Conservation (phyloP, 1,140 invertebrate species). For the Polypedilum vanderplanki region DNA sequence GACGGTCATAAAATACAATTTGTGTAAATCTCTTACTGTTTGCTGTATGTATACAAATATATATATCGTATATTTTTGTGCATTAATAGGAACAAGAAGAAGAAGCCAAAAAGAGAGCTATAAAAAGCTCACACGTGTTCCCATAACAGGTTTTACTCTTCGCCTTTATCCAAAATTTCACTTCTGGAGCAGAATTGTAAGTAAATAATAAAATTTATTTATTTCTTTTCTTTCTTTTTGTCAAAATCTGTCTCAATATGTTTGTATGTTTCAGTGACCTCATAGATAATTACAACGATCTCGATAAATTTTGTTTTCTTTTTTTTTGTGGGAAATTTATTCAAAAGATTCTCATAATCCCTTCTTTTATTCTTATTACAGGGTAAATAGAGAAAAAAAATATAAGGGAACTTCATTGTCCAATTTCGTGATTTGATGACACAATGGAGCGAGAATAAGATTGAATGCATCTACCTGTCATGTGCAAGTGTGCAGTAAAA, state of each 20-base stretch:
- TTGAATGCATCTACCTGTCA: conserved; percentile 11
- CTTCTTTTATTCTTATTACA: too few relatives aligned
- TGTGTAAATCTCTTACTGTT: conserved; percentile 18
- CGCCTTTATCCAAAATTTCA: neutral
- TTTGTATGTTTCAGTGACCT: neutral
- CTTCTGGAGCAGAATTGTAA: conserved; percentile 4
- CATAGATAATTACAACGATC: conserved; percentile 9
- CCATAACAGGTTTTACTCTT: neutral
- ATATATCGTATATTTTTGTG: neutral
- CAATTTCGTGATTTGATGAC: neutral
- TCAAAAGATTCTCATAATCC: conserved; percentile 6
- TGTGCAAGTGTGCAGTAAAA: neutral
- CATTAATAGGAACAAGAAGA: neutral
- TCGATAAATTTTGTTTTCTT: neutral
- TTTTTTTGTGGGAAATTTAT: neutral
- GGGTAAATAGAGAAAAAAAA: neutral
- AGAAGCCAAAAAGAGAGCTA: conserved; percentile 11
- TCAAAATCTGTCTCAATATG: neutral
- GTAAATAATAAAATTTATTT: neutral
- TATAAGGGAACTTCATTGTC: neutral
- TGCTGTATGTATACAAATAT: neutral
- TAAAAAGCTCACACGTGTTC: conserved; percentile 17
- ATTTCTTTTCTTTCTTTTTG: neutral
- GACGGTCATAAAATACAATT: conserved; percentile 18
- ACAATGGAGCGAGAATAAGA: neutral